Conservation (phyloP, 2,113 vertebrate species). For the Salvelinus fontinalis region DNA sequence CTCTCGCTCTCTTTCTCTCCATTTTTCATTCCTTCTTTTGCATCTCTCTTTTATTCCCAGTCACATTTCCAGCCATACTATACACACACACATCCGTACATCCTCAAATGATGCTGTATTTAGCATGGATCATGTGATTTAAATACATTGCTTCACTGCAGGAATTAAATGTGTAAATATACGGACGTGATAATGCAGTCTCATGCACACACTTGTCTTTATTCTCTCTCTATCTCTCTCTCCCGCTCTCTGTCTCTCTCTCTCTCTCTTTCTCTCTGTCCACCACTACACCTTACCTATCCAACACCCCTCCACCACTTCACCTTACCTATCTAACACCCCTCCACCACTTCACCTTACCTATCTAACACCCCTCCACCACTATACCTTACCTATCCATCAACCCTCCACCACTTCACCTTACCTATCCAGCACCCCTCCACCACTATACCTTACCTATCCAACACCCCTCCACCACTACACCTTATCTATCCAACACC, state of each 20-base stretch:
- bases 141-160: slow-evolving; percentile 50
- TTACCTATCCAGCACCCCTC: too few species aligned
- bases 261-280: slow-evolving; percentile 43
- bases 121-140: slow-evolving; percentile 48
- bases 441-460: too few species aligned
- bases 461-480: too few species aligned
- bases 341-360: too few species aligned
- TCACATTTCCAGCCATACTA: background rate
- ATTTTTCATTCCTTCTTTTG: slow-evolving; percentile 39
- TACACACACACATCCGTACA: slow-evolving; percentile 30
- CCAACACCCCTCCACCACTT: slow-evolving; percentile 43
- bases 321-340: slow-evolving; percentile 44
- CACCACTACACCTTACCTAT: slow-evolving; percentile 49
- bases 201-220: slow-evolving; percentile 41
- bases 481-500: too few species aligned
- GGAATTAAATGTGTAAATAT: slow-evolving; percentile 61
- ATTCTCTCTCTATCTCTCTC: slow-evolving; percentile 29
- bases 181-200: slow-evolving; percentile 59
- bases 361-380: too few species aligned
- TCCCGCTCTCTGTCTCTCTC: slow-evolving; percentile 9
- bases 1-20: slow-evolving; percentile 31
- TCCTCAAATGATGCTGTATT: slow-evolving; percentile 35
- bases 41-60: slow-evolving; percentile 33
- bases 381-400: too few species aligned
- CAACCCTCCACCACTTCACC: too few species aligned